Evolutionary conservation across 2,113 vertebrate species (phyloP).

Genomic region (Phocoena sinus): DNA sequence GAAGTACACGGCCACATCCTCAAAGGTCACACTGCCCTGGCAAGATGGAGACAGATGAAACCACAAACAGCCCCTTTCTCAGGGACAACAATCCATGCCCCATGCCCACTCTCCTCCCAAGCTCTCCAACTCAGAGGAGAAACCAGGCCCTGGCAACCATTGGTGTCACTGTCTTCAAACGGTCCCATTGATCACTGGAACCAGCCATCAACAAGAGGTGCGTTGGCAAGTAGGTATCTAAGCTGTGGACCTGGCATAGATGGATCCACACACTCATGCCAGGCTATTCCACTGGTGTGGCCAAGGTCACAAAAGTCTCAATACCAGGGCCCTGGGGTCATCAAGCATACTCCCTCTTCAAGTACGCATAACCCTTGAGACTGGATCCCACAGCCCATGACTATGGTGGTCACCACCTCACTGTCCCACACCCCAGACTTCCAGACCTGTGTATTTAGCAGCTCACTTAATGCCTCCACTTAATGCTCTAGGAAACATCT

Average conservation of each 20-base stretch:
- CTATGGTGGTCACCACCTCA: not conserved
- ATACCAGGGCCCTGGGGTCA: not conserved
- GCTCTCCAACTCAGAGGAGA: not conserved
- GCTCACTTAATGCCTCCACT: not conserved
- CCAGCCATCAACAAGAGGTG: not conserved
- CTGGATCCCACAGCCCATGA: not conserved
- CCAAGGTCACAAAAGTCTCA: not conserved
- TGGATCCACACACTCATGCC: not conserved
- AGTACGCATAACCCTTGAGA: not conserved
- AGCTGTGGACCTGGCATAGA: not conserved
- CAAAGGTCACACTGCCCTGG: constrained; percentile 36
- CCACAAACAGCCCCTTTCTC: not conserved
- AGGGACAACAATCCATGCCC: not conserved
- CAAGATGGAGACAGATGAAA: not conserved
- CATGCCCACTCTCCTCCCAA: not conserved
- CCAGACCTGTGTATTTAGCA: not conserved
- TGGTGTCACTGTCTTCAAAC: not conserved
- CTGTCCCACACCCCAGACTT: not conserved
- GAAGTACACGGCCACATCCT: constrained; percentile 36
- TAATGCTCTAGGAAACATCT: not conserved
- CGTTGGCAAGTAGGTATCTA: not conserved
- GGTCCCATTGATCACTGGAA: not conserved
- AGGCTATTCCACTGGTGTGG: not conserved
- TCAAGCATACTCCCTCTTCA: not conserved
- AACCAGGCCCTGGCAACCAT: not conserved